Conservation (phyloP, 2,888 invertebrate species). For the Epistrophe grossulariae region DNA sequence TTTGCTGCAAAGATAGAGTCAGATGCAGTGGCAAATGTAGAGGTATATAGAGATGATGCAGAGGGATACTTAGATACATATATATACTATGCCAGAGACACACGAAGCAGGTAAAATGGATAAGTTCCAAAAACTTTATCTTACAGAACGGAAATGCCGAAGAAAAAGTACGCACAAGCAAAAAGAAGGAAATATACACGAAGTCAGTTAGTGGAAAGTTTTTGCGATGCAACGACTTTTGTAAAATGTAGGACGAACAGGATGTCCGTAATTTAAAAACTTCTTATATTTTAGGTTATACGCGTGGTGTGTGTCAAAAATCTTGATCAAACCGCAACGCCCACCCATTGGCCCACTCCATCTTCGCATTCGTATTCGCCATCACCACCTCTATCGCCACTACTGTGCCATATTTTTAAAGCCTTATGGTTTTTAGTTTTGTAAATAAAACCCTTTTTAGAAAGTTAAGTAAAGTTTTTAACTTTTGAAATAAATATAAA, state of each 20-base stretch:
- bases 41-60: background rate
- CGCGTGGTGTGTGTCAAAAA: conserved; percentile 52
- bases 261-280: conserved; percentile 62
- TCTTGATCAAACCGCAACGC: conserved; percentile 36
- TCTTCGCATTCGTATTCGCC: background rate
- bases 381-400: background rate
- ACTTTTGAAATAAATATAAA: conserved; percentile 45
- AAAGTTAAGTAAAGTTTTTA: conserved; percentile 11
- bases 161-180: background rate
- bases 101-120: conserved; percentile 44
- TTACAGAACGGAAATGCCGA: conserved; percentile 10
- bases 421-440: conserved; percentile 29
- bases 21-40: background rate
- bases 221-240: conserved; percentile 33
- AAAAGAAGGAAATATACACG: background rate
- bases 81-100: conserved; percentile 17
- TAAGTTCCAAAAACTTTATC: conserved; percentile 60
- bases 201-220: conserved; percentile 54
- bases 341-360: background rate
- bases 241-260: conserved; percentile 36
- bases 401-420: background rate
- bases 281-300: conserved; percentile 33
- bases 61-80: conserved; percentile 16
- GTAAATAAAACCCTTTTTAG: conserved; percentile 34
- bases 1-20: background rate